phyloP scores from a whole-genome alignment of 2,888 invertebrate genomes.

The Strigamia transsilvanica region DNA sequence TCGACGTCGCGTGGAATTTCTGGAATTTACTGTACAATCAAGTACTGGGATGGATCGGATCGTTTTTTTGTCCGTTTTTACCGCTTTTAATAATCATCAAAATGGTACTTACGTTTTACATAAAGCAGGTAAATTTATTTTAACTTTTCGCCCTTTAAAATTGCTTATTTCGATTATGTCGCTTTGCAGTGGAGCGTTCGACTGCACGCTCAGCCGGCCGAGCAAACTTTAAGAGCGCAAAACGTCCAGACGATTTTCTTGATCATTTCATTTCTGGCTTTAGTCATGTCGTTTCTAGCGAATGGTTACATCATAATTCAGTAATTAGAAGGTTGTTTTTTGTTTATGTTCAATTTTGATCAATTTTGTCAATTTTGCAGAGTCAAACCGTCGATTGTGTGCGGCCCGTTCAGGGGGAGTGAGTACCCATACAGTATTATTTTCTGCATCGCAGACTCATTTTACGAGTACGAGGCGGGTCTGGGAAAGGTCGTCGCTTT shows the following conservation, averaged over 20 bases:
- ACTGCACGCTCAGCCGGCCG: conserved; percentile 9
- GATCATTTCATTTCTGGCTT: conserved; percentile 60
- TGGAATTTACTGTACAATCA: conserved; percentile 82
- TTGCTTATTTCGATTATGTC: neutral
- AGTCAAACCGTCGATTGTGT: neutral
- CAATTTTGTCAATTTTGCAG: neutral
- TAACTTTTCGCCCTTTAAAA: neutral
- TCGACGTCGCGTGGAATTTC: conserved; percentile 79
- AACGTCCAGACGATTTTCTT: conserved; percentile 22
- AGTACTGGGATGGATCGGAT: conserved; percentile 71
- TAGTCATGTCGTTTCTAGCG: conserved; percentile 71
- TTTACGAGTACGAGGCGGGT: neutral
- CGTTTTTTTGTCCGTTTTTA: neutral
- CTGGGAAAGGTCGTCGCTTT: neutral
- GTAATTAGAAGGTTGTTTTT: conserved; percentile 64
- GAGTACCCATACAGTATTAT: conserved; percentile 28
- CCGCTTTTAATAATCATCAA: conserved; percentile 16
- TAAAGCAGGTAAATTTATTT: conserved; percentile 5
- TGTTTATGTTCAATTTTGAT: too few relatives aligned
- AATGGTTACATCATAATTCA: conserved; percentile 73
- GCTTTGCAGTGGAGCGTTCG: neutral
- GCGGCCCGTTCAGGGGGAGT: conserved; percentile 21
- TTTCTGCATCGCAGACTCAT: neutral
- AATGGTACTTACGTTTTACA: conserved; percentile 49
- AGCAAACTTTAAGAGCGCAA: conserved; percentile 9